phyloP scores from a whole-genome alignment of 1,140 invertebrate genomes.

The Listronotus oregonensis region DNA sequence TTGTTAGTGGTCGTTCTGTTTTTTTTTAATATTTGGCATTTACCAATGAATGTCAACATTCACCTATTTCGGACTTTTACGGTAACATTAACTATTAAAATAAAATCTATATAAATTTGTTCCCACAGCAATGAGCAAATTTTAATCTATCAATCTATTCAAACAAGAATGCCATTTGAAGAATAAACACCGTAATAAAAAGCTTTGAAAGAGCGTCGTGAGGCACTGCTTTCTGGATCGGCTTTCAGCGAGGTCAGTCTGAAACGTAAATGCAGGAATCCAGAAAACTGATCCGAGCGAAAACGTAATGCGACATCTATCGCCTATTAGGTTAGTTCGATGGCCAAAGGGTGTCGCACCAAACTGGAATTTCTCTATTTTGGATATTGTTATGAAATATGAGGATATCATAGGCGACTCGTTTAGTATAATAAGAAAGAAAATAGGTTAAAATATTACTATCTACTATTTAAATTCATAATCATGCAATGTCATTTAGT shows the following conservation, averaged over 20 bases:
- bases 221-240: slow-evolving; percentile 11
- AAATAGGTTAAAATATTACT: too few species aligned
- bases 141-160: neutral
- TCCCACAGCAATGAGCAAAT: too few species aligned
- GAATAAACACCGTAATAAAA: slow-evolving; percentile 13
- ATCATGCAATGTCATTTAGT: too few species aligned
- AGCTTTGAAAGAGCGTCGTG: slow-evolving; percentile 3
- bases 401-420: neutral
- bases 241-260: neutral
- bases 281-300: slow-evolving; percentile 33
- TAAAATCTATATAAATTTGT: too few species aligned
- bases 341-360: slow-evolving; percentile 51
- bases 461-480: too few species aligned
- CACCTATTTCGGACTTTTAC: too few species aligned
- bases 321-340: slow-evolving; percentile 40
- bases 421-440: too few species aligned
- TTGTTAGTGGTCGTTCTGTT: too few species aligned
- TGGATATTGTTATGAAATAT: too few species aligned
- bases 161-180: neutral
- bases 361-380: slow-evolving; percentile 28
- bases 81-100: too few species aligned
- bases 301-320: slow-evolving; percentile 49
- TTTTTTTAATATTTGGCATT: too few species aligned
- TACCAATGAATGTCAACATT: too few species aligned
- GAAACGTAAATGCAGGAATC: slow-evolving; percentile 35